These are phyloP conservation scores for Kryptolebias marmoratus DNA, from an alignment of 2,113 vertebrate species.

Conservation along the genomic window DNA sequence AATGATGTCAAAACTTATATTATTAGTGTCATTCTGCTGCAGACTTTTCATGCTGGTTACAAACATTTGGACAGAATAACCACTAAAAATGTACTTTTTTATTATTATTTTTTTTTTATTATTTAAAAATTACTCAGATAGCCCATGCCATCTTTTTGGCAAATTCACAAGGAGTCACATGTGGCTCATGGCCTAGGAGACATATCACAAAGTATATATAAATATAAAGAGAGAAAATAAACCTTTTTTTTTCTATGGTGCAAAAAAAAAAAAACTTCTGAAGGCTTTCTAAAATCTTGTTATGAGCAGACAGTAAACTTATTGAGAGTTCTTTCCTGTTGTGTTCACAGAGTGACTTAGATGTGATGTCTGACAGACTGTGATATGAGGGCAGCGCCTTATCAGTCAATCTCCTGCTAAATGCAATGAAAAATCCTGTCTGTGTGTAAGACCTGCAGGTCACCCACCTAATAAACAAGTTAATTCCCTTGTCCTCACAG, in stretches of 20 bases:
- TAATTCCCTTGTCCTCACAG: slow-evolving; percentile 6
- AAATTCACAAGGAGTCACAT: too few species aligned
- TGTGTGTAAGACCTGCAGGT: slow-evolving; percentile 49
- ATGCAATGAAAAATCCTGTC: slow-evolving; percentile 41
- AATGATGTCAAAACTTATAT: too few species aligned
- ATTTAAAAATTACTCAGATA: too few species aligned
- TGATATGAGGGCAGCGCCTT: slow-evolving; percentile 16
- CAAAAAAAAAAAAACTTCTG: neutral
- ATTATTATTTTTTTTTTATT: too few species aligned
- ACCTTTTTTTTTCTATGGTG: too few species aligned
- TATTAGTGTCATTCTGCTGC: too few species aligned
- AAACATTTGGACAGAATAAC: too few species aligned
- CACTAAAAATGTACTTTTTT: too few species aligned
- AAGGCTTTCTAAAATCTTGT: slow-evolving; percentile 8
- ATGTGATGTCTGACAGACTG: slow-evolving; percentile 38
- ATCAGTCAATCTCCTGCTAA: slow-evolving; percentile 50
- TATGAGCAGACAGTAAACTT: neutral
- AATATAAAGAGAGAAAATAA: neutral
- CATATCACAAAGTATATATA: neutral
- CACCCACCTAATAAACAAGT: slow-evolving; percentile 53
- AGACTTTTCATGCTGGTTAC: too few species aligned
- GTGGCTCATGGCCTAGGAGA: neutral
- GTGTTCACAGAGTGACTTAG: slow-evolving; percentile 15
- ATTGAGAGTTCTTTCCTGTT: neutral
- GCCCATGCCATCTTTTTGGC: too few species aligned